phyloP scores from a whole-genome alignment of 2,888 invertebrate species.

The Drosophila hawaiiensis region DNA sequence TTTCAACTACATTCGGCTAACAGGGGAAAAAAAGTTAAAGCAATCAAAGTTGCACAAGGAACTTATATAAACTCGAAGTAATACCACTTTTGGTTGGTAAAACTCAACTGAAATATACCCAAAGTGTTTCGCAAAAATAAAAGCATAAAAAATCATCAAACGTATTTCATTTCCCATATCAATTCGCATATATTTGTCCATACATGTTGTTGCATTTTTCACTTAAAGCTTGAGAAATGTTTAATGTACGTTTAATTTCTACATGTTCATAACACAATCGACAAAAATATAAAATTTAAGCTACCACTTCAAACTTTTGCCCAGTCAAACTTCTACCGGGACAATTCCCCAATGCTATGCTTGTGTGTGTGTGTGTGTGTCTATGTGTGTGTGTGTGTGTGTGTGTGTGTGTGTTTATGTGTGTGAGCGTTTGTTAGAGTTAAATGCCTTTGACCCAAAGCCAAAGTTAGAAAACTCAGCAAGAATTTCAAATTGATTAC shows the following conservation, averaged over 20 bases:
- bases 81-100: neutral
- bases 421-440: slow-evolving; percentile 26
- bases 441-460: slow-evolving; percentile 56
- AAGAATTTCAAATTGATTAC: slow-evolving; percentile 57
- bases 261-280: slow-evolving; percentile 38
- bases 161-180: neutral
- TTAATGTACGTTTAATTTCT: slow-evolving; percentile 52
- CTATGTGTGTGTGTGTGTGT: slow-evolving; percentile 11
- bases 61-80: neutral
- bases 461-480: slow-evolving; percentile 42
- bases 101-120: neutral
- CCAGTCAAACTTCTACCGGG: slow-evolving; percentile 46
- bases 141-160: neutral
- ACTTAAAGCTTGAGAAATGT: slow-evolving; percentile 10
- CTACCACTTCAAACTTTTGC: slow-evolving; percentile 60
- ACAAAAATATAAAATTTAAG: slow-evolving; percentile 50
- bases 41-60: slow-evolving; percentile 8
- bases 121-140: neutral
- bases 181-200: slow-evolving; percentile 15
- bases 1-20: slow-evolving; percentile 28
- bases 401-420: slow-evolving; percentile 9
- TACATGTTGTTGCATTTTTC: slow-evolving; percentile 4
- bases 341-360: slow-evolving; percentile 41
- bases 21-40: slow-evolving; percentile 4
- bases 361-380: neutral